These are phyloP conservation scores for Osmoderma eremita DNA, from an alignment of 2,888 invertebrate species.

Conservation along the genomic window DNA sequence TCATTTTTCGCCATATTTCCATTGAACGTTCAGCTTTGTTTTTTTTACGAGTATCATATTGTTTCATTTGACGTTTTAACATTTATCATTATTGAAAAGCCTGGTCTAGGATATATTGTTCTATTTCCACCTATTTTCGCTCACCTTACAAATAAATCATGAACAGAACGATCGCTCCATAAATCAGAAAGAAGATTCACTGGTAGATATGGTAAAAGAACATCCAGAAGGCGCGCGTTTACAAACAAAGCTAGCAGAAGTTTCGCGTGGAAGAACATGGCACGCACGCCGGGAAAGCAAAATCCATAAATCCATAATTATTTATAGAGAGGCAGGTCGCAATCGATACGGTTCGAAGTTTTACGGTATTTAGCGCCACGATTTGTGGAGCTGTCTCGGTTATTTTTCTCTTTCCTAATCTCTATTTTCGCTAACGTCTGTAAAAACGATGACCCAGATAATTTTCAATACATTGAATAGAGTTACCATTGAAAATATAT, in stretches of 20 bases:
- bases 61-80: not conserved
- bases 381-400: not conserved
- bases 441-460: too few relatives aligned
- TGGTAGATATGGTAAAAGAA: not conserved
- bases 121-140: not conserved
- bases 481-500: too few relatives aligned
- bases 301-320: slow-evolving; percentile 37
- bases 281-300: slow-evolving; percentile 14
- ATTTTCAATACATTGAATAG: too few relatives aligned
- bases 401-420: too few relatives aligned
- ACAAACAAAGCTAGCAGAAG: slow-evolving; percentile 12
- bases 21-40: too few relatives aligned
- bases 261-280: slow-evolving; percentile 11
- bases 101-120: too few relatives aligned
- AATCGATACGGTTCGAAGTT: not conserved
- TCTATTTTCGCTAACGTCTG: too few relatives aligned
- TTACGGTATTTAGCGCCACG: not conserved
- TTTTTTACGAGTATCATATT: too few relatives aligned
- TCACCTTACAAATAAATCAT: not conserved
- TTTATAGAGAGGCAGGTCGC: slow-evolving; percentile 24
- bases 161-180: not conserved
- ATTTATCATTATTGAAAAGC: slow-evolving; percentile 3
- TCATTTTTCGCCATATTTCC: too few relatives aligned
- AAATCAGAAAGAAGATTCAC: not conserved
- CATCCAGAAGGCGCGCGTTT: not conserved